phyloP scores from a whole-genome alignment of 1,140 invertebrate species.

The Onthophagus taurus region DNA sequence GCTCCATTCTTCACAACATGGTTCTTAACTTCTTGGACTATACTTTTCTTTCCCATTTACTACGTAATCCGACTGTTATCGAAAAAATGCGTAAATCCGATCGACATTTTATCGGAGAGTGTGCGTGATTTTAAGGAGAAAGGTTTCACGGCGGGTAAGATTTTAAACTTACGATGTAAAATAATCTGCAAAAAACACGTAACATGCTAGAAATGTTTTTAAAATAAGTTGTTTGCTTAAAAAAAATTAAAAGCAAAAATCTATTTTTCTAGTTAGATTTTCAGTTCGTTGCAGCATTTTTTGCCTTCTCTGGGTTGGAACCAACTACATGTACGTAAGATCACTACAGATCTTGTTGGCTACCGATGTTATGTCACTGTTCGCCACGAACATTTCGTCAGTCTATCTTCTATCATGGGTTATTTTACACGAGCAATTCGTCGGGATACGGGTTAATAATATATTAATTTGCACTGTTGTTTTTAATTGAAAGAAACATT shows the following conservation, averaged over 20 bases:
- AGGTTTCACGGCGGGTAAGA: constrained; percentile 71
- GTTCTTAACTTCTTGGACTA: constrained; percentile 89
- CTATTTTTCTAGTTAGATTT: constrained; percentile 55
- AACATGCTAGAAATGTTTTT: too few relatives aligned
- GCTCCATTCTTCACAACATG: constrained; percentile 91
- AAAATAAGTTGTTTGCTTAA: not conserved
- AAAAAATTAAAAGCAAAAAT: not conserved
- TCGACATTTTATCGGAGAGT: constrained; percentile 66
- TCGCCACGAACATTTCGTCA: constrained; percentile 86
- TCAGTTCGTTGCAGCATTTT: constrained; percentile 77
- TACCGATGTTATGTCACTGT: constrained; percentile 86
- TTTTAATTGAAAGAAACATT: not conserved
- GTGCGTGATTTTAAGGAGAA: constrained; percentile 76
- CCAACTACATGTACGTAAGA: constrained; percentile 85
- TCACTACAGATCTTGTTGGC: constrained; percentile 75
- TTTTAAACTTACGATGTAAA: constrained; percentile 3
- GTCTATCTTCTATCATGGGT: constrained; percentile 93
- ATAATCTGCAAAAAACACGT: too few relatives aligned
- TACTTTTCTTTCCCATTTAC: constrained; percentile 85
- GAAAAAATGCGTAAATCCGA: constrained; percentile 62
- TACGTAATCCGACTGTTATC: constrained; percentile 59
- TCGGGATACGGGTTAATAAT: constrained; percentile 79
- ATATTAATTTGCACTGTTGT: too few relatives aligned
- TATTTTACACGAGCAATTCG: constrained; percentile 91
- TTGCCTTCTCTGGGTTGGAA: constrained; percentile 83